These are phyloP conservation scores for Morpho deidamia DNA, from an alignment of 2,888 invertebrate species.

Conservation along the genomic window DNA sequence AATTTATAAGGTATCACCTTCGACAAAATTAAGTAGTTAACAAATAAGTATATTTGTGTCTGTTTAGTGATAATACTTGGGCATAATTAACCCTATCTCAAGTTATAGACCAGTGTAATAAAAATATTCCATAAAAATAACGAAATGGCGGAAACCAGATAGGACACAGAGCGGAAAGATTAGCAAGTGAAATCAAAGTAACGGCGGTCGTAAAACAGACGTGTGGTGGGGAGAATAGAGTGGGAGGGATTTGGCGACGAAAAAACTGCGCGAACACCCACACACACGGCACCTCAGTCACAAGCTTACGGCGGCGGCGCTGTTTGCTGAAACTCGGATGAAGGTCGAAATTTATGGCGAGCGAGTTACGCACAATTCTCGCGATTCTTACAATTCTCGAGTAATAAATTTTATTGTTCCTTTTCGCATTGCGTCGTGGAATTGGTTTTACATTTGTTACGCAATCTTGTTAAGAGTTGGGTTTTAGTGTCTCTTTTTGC, in stretches of 20 bases:
- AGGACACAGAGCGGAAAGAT: conserved; percentile 27
- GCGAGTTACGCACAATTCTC: conserved; percentile 21
- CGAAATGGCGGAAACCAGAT: conserved; percentile 12
- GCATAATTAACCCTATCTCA: too few relatives aligned
- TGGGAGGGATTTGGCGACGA: conserved; percentile 17
- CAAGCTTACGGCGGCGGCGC: conserved; percentile 18
- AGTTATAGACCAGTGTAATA: neutral
- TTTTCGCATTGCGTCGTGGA: conserved; percentile 23
- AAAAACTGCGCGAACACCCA: conserved; percentile 12
- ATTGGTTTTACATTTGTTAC: conserved; percentile 17
- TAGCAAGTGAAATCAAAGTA: conserved; percentile 31
- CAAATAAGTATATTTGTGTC: too few relatives aligned
- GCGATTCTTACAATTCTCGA: conserved; percentile 22
- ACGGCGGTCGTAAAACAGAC: conserved; percentile 26
- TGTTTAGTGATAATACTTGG: too few relatives aligned
- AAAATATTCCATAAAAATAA: neutral
- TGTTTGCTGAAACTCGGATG: conserved; percentile 22
- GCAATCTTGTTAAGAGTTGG: neutral
- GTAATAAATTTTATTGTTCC: conserved; percentile 27
- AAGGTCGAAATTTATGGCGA: conserved; percentile 26
- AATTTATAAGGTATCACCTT: too few relatives aligned
- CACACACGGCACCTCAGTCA: conserved; percentile 5
- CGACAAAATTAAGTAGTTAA: too few relatives aligned
- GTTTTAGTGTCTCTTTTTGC: neutral
- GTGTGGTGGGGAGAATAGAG: conserved; percentile 15